Conservation (phyloP, 1,140 invertebrate genomes). For the Pygmarrhopalites habei region DNA sequence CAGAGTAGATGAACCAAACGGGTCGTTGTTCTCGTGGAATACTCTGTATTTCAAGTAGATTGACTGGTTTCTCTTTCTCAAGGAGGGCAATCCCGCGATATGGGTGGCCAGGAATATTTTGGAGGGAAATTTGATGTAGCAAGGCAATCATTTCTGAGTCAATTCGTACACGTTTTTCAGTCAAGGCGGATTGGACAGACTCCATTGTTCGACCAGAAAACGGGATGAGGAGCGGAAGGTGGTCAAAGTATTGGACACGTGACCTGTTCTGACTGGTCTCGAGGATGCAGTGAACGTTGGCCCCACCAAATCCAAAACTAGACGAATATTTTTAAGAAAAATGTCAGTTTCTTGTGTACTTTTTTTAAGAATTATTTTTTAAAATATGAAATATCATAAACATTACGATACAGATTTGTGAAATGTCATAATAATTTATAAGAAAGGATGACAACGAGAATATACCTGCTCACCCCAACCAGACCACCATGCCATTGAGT, state of each 20-base stretch:
- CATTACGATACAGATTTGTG: too few species aligned
- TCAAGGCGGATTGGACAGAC: neutral
- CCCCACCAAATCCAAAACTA: conserved; percentile 19
- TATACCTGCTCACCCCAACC: conserved; percentile 35
- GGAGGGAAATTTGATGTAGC: neutral
- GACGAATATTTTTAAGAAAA: neutral
- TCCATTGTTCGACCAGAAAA: neutral
- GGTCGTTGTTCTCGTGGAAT: neutral
- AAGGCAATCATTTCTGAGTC: neutral
- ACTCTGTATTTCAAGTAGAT: too few species aligned
- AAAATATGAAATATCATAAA: too few species aligned
- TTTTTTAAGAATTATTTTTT: too few species aligned
- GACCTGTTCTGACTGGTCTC: neutral
- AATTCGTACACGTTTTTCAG: neutral
- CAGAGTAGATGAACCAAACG: neutral
- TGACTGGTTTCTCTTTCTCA: neutral
- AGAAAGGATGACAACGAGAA: conserved; percentile 23
- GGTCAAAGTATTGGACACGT: neutral
- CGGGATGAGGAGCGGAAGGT: neutral
- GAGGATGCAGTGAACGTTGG: conserved; percentile 9
- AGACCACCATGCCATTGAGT: conserved; percentile 40
- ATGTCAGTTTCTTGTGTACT: conserved; percentile 6
- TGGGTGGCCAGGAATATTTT: neutral
- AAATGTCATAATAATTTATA: conserved; percentile 13
- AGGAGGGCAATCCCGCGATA: neutral